Conservation (phyloP, 2,888 invertebrate genomes). For the Ethmia dodecea region DNA sequence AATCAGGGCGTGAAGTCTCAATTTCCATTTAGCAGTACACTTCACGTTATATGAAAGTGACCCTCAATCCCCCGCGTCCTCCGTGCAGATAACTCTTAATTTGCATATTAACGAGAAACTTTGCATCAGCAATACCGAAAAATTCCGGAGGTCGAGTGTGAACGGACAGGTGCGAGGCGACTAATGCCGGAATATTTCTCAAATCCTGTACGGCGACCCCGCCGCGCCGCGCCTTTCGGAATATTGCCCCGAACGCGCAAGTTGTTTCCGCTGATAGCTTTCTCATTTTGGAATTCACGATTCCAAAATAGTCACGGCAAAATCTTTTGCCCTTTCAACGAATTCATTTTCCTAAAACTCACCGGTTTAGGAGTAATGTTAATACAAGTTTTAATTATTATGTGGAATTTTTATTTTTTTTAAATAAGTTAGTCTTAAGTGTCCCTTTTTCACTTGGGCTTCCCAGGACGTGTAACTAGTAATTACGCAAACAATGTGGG, state of each 20-base stretch:
- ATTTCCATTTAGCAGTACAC: slow-evolving; percentile 49
- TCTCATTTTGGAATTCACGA: slow-evolving; percentile 20
- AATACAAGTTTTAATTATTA: too few species aligned
- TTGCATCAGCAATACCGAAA: slow-evolving; percentile 67
- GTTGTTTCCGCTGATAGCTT: slow-evolving; percentile 30
- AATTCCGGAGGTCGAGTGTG: slow-evolving; percentile 61
- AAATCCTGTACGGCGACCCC: slow-evolving; percentile 30
- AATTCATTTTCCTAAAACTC: too few species aligned
- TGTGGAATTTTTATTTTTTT: too few species aligned
- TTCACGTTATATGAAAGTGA: slow-evolving; percentile 51
- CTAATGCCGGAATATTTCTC: slow-evolving; percentile 52
- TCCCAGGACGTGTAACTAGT: slow-evolving; percentile 30
- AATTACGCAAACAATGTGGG: slow-evolving; percentile 63
- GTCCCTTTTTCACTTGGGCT: too few species aligned
- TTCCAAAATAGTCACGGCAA: too few species aligned
- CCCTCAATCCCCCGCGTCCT: slow-evolving; percentile 55
- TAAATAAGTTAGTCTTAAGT: too few species aligned
- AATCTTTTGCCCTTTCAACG: too few species aligned
- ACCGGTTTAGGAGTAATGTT: too few species aligned
- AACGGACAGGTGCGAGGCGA: slow-evolving; percentile 56
- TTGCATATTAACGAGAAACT: slow-evolving; percentile 76
- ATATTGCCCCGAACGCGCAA: slow-evolving; percentile 20
- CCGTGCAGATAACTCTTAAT: slow-evolving; percentile 67
- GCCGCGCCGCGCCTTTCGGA: slow-evolving; percentile 17
- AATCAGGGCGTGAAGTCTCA: slow-evolving; percentile 54